Evolutionary conservation across 2,888 invertebrate genomes (phyloP), one percentile per base, ranked within the genome.

Genomic region (Meteorus colon): DNA sequence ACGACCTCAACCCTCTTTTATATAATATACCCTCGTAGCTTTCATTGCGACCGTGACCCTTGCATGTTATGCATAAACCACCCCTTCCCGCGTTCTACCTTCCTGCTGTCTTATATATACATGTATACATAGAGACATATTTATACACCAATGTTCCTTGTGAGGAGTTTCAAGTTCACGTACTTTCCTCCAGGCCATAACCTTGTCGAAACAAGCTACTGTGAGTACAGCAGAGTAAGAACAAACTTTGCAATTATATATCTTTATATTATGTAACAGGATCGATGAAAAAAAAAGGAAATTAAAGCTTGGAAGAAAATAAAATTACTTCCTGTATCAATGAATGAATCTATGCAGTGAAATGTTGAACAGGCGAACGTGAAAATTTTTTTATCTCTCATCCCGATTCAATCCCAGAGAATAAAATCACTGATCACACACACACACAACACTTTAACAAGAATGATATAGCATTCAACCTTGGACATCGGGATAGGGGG

Each of bases 121-220:
- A 48, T 14, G 1, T 45, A 14, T 10, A n/a, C n/a, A n/a, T n/a
- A n/a, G n/a, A 14, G 12, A 45, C 27, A 27, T 37, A 45, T 37
- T 48, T 48, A 16, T 48, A 48, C 16, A 4, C 5, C 4, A 5
- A 48, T n/a, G n/a, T 48, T 48, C 48, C 4, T n/a, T 48, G n/a
- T 5, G 2, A 48, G 65, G 75, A 78, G 74, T 77, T 78, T 81
- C 81, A 81, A 81, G 81, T 80, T 81, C 81, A 80, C 78, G 77
- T 77, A 74, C 66, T 71, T 66, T 59, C 51, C 31, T 16, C 51
- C 66, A 24, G 59, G 55, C 19, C 37, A 29, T 14, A 10, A n/a
- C 27, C 37, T 72, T 55, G 65, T 51, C 31, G 24, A 65, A 63
- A 73, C 14, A 45, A 8, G 41, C 45, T 27, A 14, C 29, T 31